A percentile compares a stretch with the other conserved stretches of the same genome.
Conservation (phyloP, 2,113 vertebrate species). For the Callopanchax toddi region DNA sequence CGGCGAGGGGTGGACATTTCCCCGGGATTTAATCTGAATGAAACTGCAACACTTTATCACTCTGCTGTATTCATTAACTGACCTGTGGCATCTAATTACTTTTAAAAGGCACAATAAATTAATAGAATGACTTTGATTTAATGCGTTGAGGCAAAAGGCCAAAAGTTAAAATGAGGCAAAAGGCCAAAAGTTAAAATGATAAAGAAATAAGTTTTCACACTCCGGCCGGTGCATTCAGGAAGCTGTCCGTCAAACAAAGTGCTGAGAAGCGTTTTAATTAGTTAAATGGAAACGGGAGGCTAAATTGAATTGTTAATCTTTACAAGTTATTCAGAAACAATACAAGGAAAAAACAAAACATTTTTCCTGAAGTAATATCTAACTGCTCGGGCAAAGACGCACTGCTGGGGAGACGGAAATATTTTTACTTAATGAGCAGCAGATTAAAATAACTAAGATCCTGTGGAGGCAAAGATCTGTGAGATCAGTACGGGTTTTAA, state of each 20-base stretch:
- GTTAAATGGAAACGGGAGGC: slow-evolving; percentile 1
- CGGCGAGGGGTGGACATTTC: background rate
- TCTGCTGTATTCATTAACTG: background rate
- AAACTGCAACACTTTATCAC: background rate
- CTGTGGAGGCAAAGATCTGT: slow-evolving; percentile 10
- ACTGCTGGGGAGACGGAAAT: background rate
- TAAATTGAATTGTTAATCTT: background rate
- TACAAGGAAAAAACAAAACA: background rate
- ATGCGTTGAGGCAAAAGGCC: background rate
- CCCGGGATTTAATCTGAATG: background rate
- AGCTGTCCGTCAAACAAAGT: slow-evolving; percentile 3
- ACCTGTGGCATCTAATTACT: background rate
- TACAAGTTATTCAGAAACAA: background rate
- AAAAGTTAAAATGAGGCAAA: background rate
- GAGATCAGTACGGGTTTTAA: slow-evolving; percentile 18
- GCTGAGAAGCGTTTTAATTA: background rate
- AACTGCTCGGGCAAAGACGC: background rate
- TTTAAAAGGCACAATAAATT: background rate
- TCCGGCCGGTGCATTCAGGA: background rate
- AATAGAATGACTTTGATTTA: background rate
- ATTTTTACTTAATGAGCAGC: background rate
- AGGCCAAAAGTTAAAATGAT: background rate
- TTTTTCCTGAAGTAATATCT: background rate
- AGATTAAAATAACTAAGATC: slow-evolving; percentile 3
- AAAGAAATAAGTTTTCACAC: slow-evolving; percentile 4